phyloP scores from a whole-genome alignment of 1,140 invertebrate species.

The Drosophila sturtevanti region DNA sequence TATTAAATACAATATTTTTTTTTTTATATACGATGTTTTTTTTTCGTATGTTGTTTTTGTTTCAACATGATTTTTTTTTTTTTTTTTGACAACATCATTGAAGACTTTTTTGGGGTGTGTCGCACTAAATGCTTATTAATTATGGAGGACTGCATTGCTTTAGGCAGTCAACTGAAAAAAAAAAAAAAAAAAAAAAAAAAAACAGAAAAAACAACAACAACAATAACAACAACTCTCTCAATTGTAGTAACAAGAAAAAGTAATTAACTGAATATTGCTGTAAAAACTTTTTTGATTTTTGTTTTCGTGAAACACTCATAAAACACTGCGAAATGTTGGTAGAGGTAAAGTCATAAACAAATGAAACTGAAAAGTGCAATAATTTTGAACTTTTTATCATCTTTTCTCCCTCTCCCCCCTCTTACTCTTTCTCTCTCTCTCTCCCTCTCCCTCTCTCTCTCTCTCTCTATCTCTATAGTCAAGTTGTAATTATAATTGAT shows the following conservation, averaged over 20 bases:
- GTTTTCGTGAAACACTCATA: slow-evolving; percentile 35
- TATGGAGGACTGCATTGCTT: slow-evolving; percentile 36
- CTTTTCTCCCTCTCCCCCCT: background rate
- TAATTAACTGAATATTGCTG: slow-evolving; percentile 61
- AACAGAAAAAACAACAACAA: background rate
- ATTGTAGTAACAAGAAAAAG: slow-evolving; percentile 24
- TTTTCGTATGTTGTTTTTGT: background rate
- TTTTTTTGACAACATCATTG: slow-evolving; percentile 59
- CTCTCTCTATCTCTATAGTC: slow-evolving; percentile 1
- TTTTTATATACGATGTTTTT: background rate
- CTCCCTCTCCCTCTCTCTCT: background rate
- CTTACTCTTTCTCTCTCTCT: background rate
- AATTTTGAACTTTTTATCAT: slow-evolving; percentile 54
- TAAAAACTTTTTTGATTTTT: slow-evolving; percentile 47
- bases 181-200: slow-evolving; percentile 9
- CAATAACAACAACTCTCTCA: background rate
- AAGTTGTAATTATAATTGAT: slow-evolving; percentile 48
- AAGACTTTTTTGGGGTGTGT: slow-evolving; percentile 37
- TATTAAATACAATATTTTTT: slow-evolving; percentile 46
- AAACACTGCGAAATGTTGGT: slow-evolving; percentile 23
- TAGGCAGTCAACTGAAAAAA: slow-evolving; percentile 36
- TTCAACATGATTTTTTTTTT: slow-evolving; percentile 29
- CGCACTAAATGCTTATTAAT: slow-evolving; percentile 54
- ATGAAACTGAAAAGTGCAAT: slow-evolving; percentile 53
- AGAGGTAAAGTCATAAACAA: slow-evolving; percentile 30